Conservation (phyloP, 1,140 invertebrate species). For the Conus ventricosus region DNA sequence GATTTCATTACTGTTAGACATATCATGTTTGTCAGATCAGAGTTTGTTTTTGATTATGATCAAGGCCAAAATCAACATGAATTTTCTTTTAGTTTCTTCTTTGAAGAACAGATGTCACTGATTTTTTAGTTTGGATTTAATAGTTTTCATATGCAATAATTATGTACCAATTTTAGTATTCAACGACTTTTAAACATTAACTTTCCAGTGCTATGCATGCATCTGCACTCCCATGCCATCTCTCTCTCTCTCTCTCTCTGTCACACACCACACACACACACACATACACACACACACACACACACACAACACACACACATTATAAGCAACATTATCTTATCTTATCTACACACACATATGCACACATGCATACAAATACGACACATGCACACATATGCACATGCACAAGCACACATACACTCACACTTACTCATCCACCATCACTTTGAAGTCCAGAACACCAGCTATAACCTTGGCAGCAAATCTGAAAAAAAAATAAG, state of each 20-base stretch:
- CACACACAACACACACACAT: neutral
- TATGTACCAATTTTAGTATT: no score
- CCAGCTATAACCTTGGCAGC: slow-evolving; percentile 90
- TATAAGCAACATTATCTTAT: no score
- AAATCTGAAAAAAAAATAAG: slow-evolving; percentile 78
- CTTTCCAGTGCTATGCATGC: neutral
- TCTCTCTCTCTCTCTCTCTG: neutral
- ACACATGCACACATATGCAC: neutral
- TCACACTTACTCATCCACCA: slow-evolving; percentile 82
- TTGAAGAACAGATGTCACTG: no score
- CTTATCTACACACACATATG: no score
- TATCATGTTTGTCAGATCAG: no score
- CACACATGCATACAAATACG: neutral
- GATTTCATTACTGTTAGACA: no score
- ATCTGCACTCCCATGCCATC: neutral
- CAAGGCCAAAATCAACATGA: no score
- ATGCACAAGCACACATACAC: slow-evolving; percentile 14
- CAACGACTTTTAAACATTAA: no score
- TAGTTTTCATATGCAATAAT: neutral
- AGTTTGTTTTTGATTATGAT: no score
- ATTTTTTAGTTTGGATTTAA: neutral
- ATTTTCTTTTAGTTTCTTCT: no score
- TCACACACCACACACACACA: no score
- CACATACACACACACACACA: no score
- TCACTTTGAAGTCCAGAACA: slow-evolving; percentile 91